Evolutionary conservation across 2,113 vertebrate species (phyloP), one percentile per base, ranked within the genome.

Genomic region (Syngnathus typhle): DNA sequence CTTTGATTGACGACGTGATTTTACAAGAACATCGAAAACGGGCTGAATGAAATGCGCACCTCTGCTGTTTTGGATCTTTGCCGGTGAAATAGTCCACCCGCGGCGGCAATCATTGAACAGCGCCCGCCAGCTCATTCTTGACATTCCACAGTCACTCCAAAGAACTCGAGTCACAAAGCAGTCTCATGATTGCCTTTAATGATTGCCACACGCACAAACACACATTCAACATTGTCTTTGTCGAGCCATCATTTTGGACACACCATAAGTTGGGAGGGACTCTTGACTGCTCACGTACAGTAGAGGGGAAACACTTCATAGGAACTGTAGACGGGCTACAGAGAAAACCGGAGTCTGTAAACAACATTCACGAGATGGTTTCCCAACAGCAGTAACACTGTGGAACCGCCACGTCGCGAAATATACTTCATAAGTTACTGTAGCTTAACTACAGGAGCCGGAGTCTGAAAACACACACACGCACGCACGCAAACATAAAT

Each of bases 391-490:
- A 51, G n/a, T 43, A 23, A 47, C 19, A 47, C 15, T 4, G 55
- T 36, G 18, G 36, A 61, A 61, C 27, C 62, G 39, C 23, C 27
- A 32, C 27, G 74, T 27, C 55, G 74, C 23, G 12, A 65, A 67
- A 75, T 52, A 64, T 70, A 75, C 87, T 88, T 89, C 85, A 82
- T 66, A 74, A 77, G 52, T 77, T 51, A 69, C 84, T 87, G 88
- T 83, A 88, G 88, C 38, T 70, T 66, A 85, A 71, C 87, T 82
- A 87, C 88, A 88, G 76, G 60, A 65, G 68, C 77, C 87, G 84
- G 87, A 89, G 88, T 88, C 88, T 64, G 15, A 39, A 46, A 3
- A 64, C 2, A 68, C 47, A 23, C 6, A 67, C 27, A 64, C 39
- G 66, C n/a, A 54, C 13, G 62, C 23, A 51, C 12, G 12, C 65